Percentiles rank a stretch among this genome's conserved stretches.
phyloP scores from a whole-genome alignment of 2,113 vertebrate species.

The Corythornis cristatus region DNA sequence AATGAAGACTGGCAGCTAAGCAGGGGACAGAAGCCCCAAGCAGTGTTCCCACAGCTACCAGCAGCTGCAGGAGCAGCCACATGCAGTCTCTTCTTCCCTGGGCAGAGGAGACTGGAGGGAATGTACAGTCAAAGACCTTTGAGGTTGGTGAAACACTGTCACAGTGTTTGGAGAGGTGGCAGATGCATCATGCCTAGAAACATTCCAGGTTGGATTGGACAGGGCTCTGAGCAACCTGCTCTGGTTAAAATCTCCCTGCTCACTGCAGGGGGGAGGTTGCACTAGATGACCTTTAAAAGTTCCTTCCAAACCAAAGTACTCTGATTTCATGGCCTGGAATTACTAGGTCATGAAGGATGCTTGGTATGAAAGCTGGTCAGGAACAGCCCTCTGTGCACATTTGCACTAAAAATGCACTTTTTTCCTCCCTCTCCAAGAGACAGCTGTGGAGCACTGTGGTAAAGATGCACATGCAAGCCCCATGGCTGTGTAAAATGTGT shows the following conservation, averaged over 20 bases:
- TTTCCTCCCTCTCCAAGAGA: background rate
- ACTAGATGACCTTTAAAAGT: background rate
- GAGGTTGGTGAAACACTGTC: background rate
- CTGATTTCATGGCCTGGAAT: background rate
- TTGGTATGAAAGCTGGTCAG: background rate
- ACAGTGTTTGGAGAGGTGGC: background rate
- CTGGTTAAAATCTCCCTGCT: background rate
- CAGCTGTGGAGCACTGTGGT: background rate
- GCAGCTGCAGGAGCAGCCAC: background rate
- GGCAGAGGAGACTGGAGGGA: background rate
- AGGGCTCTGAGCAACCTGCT: background rate
- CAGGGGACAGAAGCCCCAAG: background rate
- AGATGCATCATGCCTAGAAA: background rate
- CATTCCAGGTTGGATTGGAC: background rate
- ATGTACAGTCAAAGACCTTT: background rate
- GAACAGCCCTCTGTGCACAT: background rate
- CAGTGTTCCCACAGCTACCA: background rate
- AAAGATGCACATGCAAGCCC: background rate
- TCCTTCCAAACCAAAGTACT: background rate
- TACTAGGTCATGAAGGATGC: background rate
- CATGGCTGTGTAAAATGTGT: background rate
- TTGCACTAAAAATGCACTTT: background rate
- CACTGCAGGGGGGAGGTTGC: background rate
- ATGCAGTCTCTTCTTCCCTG: fast-evolving
- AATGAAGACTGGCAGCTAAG: background rate